These are phyloP conservation scores for Patagioenas fasciata DNA, from an alignment of 2,113 vertebrate genomes.

Conservation along the genomic window DNA sequence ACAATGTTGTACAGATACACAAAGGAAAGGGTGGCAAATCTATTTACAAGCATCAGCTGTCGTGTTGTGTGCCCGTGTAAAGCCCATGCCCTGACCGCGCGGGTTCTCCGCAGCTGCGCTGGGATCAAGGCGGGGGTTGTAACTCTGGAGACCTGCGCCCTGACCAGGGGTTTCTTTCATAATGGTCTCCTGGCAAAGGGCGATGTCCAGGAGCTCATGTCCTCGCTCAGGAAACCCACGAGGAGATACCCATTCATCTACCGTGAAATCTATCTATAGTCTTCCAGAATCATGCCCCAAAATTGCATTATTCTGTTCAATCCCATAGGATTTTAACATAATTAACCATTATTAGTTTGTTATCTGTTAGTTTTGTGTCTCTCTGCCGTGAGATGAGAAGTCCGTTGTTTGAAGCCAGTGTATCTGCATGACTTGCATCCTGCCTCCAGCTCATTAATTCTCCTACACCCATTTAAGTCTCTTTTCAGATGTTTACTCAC, in stretches of 20 bases:
- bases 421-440: neutral
- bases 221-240: neutral
- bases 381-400: neutral
- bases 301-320: neutral
- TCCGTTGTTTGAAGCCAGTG: neutral
- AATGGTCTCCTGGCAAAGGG: neutral
- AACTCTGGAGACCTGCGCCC: neutral
- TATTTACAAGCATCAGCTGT: neutral
- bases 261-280: neutral
- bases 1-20: fast-evolving
- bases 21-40: neutral
- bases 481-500: neutral
- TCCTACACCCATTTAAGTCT: neutral
- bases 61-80: neutral
- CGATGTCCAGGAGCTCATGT: neutral
- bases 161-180: neutral
- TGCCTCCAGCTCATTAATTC: neutral
- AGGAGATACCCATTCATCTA: neutral
- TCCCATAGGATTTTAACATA: fast-evolving
- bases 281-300: neutral
- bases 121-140: neutral
- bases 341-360: neutral
- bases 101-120: neutral
- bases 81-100: neutral
- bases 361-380: neutral